Conservation (phyloP, 2,888 invertebrate genomes). For the Drosophila nr. fundita region DNA sequence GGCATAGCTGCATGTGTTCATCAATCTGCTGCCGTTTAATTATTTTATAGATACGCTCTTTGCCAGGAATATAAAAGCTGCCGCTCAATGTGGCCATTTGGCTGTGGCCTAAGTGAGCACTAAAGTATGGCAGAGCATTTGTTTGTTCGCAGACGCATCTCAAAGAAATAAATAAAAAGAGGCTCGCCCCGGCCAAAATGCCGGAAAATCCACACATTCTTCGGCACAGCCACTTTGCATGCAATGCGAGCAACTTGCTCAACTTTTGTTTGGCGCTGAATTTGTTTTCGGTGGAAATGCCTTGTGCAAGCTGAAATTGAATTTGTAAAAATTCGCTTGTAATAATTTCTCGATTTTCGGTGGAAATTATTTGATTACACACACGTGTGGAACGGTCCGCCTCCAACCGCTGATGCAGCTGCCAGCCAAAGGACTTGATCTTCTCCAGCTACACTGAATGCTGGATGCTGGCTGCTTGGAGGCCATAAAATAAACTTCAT, state of each 20-base stretch:
- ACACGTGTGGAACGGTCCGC: slow-evolving; percentile 71
- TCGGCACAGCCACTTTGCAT: slow-evolving; percentile 74
- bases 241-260: slow-evolving; percentile 64
- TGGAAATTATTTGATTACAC: slow-evolving; percentile 84
- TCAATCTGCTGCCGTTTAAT: slow-evolving; percentile 84
- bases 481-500: slow-evolving; percentile 80
- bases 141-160: slow-evolving; percentile 59
- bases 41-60: slow-evolving; percentile 84
- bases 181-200: slow-evolving; percentile 68
- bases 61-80: slow-evolving; percentile 83
- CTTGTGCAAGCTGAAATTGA: slow-evolving; percentile 66
- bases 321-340: slow-evolving; percentile 77
- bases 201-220: slow-evolving; percentile 80
- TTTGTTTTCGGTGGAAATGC: slow-evolving; percentile 24
- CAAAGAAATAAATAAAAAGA: slow-evolving; percentile 77
- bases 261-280: slow-evolving; percentile 13
- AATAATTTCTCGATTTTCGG: slow-evolving; percentile 83
- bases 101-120: slow-evolving; percentile 21
- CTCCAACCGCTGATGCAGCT: slow-evolving; percentile 42
- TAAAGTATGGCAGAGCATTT: slow-evolving; percentile 37
- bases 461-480: slow-evolving; percentile 27
- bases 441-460: slow-evolving; percentile 18
- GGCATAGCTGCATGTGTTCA: slow-evolving; percentile 84
- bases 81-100: slow-evolving; percentile 82
- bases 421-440: slow-evolving; percentile 43